Base-by-base conservation (phyloP, 2,888 invertebrate species). In the Brachycybe producta region DNA sequence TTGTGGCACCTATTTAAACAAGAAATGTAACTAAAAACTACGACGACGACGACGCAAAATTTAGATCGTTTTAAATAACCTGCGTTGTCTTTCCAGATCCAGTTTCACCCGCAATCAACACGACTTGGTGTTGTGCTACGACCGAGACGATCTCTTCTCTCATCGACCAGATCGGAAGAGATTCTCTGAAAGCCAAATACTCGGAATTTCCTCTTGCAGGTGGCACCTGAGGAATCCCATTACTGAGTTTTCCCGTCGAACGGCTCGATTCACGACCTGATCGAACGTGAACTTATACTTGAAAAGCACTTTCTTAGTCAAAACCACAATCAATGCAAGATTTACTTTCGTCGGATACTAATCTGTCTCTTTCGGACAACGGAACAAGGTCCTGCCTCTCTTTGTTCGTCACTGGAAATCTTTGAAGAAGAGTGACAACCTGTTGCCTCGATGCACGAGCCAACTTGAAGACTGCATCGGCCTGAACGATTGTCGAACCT, bases 41-140 rank as follows among this genome's bases (percentile, higher is more conserved):
- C 15, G 34, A 34, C 32, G 7, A 13, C 32, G 3, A 15, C 17
- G 2, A 35, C 34, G 7, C 15, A 38, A 21, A 50, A 21, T 44
- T 43, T 52, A 53, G 47, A n/a, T 19, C 1, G 15, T 17, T 42
- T 42, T 43, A 30, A 30, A 27, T 51, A 55, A 74, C 73, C 73
- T 94, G 94, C 0, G 94, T 94, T 0, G 92, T 91, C 73, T 94
- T 94, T 1, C 94, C 94, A 49, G 84, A 86, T 0, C 92, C 94
- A 0, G 94, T 92, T 58, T 88, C 86, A 0, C 73, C 73, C 32
- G 65, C 62, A 21, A 90, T 75, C 11, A 73, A 60, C 2, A 69
- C 62, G 50, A 80, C 78, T 71, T 81, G 77, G 61, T 82, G 78
- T 17, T 73, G 70, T 44, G 72, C 68, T 42, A 85, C 75, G 2